Base-by-base conservation (phyloP, 2,888 invertebrate genomes). In the Phortica okadai region DNA sequence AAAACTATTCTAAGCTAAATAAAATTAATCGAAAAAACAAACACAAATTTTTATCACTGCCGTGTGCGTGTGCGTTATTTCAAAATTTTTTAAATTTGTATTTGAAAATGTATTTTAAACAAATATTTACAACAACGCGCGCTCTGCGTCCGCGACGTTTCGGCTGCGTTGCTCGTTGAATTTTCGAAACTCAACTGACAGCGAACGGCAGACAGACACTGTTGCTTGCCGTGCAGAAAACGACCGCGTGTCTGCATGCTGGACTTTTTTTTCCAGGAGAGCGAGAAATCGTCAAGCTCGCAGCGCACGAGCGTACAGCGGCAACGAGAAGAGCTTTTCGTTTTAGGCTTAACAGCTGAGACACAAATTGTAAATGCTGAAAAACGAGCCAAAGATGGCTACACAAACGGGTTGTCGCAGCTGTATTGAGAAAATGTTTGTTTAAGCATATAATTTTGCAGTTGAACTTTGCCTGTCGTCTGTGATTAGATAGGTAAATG, bases 101-200 rank as follows among this genome's bases (percentile, higher is more conserved):
- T 11, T 8, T 50, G 14, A 79, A 81, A 83, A 84, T 84, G 75
- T 86, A 86, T 73, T 67, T 73, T 67, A 74, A 78, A 76, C 75
- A 87, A 85, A 87, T 85, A 85, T 87, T 85, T 87, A 85, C 87
- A 85, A 78, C 8, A 50, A 79, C 87, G 87, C 85, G 87, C 79
- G 80, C 81, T 78, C 83, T 84, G 85, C 85, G 82, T 83, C 82
- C 82, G 82, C 77, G 77, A 79, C 85, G 87, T 82, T 83, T 54
- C 79, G 78, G 84, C 81, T 83, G 83, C 86, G 88, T 83, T 84
- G 82, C 83, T 84, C 84, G 83, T 82, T 84, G 83, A 80, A 83
- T 83, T 83, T 82, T 82, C 78, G 81, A 80, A 86, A 89, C 89
- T 89, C 86, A 86, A 85, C 50, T 50, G 50, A 14, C 50, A 14